Percentiles rank a stretch among this genome's conserved stretches.
Evolutionary conservation across 2,113 vertebrate species (phyloP).

Genomic region (Centropus unirufus): DNA sequence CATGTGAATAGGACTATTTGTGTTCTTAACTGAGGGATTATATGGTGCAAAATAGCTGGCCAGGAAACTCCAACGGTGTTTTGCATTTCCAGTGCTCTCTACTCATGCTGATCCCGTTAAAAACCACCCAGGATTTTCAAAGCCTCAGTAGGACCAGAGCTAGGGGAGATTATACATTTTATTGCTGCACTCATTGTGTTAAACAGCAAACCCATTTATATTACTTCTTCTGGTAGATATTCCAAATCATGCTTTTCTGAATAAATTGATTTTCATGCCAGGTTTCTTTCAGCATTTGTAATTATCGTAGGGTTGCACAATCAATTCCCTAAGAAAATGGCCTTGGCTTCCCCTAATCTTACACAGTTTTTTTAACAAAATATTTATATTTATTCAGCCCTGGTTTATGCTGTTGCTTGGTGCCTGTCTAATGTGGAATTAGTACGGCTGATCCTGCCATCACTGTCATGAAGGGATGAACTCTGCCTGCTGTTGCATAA

Average conservation of each 20-base stretch:
- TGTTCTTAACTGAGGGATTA: neutral
- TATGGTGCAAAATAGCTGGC: neutral
- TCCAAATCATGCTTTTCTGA: neutral
- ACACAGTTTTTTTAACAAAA: neutral
- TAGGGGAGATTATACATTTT: neutral
- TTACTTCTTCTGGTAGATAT: neutral
- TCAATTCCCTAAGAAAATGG: neutral
- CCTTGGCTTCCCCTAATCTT: neutral
- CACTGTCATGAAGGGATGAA: rapidly evolving
- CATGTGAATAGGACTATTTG: neutral
- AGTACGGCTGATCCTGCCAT: neutral
- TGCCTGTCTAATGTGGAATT: rapidly evolving
- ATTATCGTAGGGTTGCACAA: neutral
- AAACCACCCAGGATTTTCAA: neutral
- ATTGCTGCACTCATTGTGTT: neutral
- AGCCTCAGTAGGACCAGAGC: neutral
- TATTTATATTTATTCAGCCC: neutral
- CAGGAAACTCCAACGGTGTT: neutral
- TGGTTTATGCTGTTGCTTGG: neutral
- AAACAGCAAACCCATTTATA: neutral
- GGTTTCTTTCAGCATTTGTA: neutral
- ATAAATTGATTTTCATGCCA: neutral
- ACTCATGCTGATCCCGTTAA: neutral
- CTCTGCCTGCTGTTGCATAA: neutral
- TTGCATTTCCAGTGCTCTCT: neutral